Base-by-base conservation (phyloP, 2,888 invertebrate genomes). In the Calliphora vomitoria region DNA sequence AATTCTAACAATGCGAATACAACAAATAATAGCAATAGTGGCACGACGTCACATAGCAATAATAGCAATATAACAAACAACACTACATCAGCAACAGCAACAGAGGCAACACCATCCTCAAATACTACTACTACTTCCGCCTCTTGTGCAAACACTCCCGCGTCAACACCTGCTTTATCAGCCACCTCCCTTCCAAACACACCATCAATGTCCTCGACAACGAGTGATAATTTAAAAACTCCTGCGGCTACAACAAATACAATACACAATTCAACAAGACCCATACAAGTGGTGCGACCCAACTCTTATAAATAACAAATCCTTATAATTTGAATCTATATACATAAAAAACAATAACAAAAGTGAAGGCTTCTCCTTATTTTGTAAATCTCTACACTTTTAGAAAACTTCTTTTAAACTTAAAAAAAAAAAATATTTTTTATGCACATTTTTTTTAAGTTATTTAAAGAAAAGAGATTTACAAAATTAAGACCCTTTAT, bases 231-330 rank as follows among this genome's bases (percentile, higher is more conserved):
- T 50, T 89, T 89, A 8, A 89, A 90, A 35, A 90, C 90, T 75
- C 89, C 90, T 18, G 89, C 90, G 47, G 88, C 91, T 41, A 79
- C 89, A 76, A 79, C 89, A 58, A 86, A 89, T 64, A 5, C 81
- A 62, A 10, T 87, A 66, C 8, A 82, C 55, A 44, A 78, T 58
- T 31, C 84, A 31, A n/a, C 38, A 82, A 85, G 74, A 20, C 85
- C 87, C 50, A 66, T 79, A 68, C 85, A 85, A 66, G 79, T 87
- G 10, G 87, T 87, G 15, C 38, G 82, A 35, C 87, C 85, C 55
- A 87, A 79, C 58, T 68, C 82, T 38, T 79, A 82, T 58, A 87
- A 87, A 87, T 87, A 87, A 75, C 87, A 75, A 75, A 58, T 69
- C 25, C 35, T 82, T 53, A 53, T 72, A 25, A 31, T 72, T 20